phyloP scores from a whole-genome alignment of 1,140 invertebrate species.

The Nylanderia fulva region DNA sequence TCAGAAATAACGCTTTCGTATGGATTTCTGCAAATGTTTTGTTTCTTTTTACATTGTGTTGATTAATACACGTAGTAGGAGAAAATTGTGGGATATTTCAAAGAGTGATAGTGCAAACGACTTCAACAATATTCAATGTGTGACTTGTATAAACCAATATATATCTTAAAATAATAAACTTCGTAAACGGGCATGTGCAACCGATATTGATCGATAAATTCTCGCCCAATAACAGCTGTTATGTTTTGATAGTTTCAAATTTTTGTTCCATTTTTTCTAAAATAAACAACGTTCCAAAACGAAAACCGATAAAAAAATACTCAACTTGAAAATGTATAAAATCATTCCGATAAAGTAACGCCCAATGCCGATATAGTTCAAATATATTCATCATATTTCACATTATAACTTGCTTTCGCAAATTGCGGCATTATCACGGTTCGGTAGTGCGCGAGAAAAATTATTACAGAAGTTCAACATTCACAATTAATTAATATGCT shows the following conservation, averaged over 20 bases:
- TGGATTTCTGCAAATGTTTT: background rate
- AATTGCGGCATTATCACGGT: background rate
- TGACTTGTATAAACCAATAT: conserved; percentile 22
- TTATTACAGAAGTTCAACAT: conserved; percentile 20
- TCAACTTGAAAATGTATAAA: background rate
- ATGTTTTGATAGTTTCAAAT: conserved; percentile 33
- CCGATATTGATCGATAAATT: conserved; percentile 42
- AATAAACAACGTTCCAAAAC: conserved; percentile 26
- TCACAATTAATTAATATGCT: conserved; percentile 28
- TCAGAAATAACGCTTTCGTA: background rate
- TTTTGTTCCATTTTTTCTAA: conserved; percentile 38
- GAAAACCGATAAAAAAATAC: conserved; percentile 49
- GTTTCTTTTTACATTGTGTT: background rate
- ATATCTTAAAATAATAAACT: conserved; percentile 56
- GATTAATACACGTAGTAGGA: background rate
- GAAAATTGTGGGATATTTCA: background rate
- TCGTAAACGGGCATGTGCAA: conserved; percentile 11
- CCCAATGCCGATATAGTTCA: background rate
- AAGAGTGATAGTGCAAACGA: conserved; percentile 1
- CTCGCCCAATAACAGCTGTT: conserved; percentile 33
- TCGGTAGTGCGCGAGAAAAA: background rate
- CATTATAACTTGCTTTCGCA: background rate
- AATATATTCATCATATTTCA: background rate
- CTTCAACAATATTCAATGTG: conserved; percentile 12
- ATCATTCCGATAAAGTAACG: background rate